These are phyloP conservation scores for rabbit (Oryctolagus cuniculus) DNA, from an alignment of 2,113 vertebrate species.

Conservation along the genomic window mOryCun1.1 NC_091443.1:99651001-99651500, in stretches of 20 bases:
- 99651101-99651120: not conserved
- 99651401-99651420: not conserved
- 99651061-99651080: not conserved
- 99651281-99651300: not conserved
- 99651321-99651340: not conserved
- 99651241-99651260: not conserved
- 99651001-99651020: not conserved
- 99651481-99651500: too few species aligned
- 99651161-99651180: not conserved
- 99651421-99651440: not conserved
- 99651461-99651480: too few species aligned
- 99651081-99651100: not conserved
- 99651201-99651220: too few species aligned
- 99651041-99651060: not conserved
- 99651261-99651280: not conserved
- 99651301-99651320: not conserved
- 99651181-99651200: not conserved
- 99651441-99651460: not conserved
- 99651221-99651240: not conserved
- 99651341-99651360: constrained; percentile 53
- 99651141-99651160: not conserved
- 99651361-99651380: constrained; percentile 31
- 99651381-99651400: not conserved
- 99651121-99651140: not conserved
- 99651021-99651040: not conserved